A percentile compares a stretch with the other conserved stretches of the same genome.
Conservation (phyloP, 2,888 invertebrate genomes). For the Hanleya hanleyi region DNA sequence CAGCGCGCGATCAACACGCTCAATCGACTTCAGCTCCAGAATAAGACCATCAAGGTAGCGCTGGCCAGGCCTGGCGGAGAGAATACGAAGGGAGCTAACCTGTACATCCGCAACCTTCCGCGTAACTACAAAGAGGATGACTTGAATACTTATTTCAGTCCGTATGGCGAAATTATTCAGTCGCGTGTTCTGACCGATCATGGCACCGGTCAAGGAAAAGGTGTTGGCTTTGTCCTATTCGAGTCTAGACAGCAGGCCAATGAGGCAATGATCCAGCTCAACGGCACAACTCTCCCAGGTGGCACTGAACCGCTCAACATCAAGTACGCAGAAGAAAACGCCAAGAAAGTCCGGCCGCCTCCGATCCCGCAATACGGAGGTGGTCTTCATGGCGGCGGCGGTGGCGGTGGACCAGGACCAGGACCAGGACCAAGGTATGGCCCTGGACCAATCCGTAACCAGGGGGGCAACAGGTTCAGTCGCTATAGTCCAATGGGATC, state of each 20-base stretch:
- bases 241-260: slow-evolving; percentile 92
- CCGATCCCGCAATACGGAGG: slow-evolving; percentile 27
- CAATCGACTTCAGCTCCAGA: slow-evolving; percentile 91
- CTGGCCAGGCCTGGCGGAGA: slow-evolving; percentile 93
- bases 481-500: slow-evolving; percentile 45
- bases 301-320: slow-evolving; percentile 88
- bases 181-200: slow-evolving; percentile 92
- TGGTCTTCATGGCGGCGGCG: slow-evolving; percentile 6
- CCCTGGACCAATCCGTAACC: slow-evolving; percentile 44
- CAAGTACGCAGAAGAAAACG: slow-evolving; percentile 88
- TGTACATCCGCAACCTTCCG: slow-evolving; percentile 94
- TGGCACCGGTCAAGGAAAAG: slow-evolving; percentile 88
- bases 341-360: slow-evolving; percentile 52
- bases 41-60: slow-evolving; percentile 94
- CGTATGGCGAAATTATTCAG: slow-evolving; percentile 93
- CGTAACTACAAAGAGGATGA: slow-evolving; percentile 79
- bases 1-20: slow-evolving; percentile 88
- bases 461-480: slow-evolving; percentile 43
- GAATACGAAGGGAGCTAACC: slow-evolving; percentile 93
- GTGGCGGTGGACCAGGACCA: slow-evolving; percentile 34
- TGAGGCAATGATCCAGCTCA: slow-evolving; percentile 88
- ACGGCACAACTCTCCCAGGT: slow-evolving; percentile 86
- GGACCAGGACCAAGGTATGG: slow-evolving; percentile 17
- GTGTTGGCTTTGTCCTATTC: slow-evolving; percentile 89
- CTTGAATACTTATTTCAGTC: slow-evolving; percentile 88